phyloP scores from a whole-genome alignment of 2,113 vertebrate species.

The Shinisaurus crocodilurus region DNA sequence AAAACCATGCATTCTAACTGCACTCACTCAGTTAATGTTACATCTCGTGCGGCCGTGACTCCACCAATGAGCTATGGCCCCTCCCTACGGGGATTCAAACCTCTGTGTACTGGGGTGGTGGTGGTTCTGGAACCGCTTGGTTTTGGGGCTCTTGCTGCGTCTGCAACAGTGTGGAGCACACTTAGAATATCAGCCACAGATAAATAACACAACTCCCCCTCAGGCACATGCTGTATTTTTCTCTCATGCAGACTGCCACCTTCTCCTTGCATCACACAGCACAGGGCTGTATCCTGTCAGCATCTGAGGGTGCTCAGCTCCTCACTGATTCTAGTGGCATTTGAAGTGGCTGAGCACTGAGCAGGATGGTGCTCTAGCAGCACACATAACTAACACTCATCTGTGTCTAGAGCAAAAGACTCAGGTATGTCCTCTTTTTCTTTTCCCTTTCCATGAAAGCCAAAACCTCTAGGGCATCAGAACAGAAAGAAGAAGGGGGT shows the following conservation, averaged over 20 bases:
- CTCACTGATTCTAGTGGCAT: background rate
- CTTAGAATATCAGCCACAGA: constrained; percentile 75
- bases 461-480: constrained; percentile 42
- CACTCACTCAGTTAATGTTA: too few species aligned
- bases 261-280: background rate
- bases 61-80: background rate
- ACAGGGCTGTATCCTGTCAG: background rate
- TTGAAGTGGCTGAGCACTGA: background rate
- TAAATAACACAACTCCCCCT: constrained; percentile 66
- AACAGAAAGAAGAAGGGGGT: constrained; percentile 32
- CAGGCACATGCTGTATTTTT: background rate
- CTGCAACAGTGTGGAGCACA: constrained; percentile 66
- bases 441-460: background rate
- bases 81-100: background rate
- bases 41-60: too few species aligned
- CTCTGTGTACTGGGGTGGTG: background rate
- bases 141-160: background rate
- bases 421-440: background rate
- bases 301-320: background rate
- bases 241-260: too few species aligned
- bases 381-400: background rate
- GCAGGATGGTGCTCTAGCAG: background rate
- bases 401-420: constrained; percentile 6
- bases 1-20: too few species aligned
- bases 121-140: background rate